Base-by-base conservation (phyloP, 2,888 invertebrate genomes). In the Pristionchus japonicus region DNA sequence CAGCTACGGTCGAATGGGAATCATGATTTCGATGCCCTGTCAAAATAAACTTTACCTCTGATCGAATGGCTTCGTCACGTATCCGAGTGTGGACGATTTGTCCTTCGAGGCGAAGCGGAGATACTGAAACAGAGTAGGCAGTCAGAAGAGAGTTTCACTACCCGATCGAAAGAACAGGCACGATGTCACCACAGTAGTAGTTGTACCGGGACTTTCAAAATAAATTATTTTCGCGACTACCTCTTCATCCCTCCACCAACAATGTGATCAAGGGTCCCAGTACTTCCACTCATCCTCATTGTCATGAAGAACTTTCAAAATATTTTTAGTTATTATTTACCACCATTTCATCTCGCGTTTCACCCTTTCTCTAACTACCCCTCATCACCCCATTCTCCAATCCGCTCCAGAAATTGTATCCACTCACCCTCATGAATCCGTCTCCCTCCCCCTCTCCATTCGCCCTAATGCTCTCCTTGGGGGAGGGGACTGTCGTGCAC, bases 401-500 rank as follows among this genome's bases (percentile, higher is more conserved):
- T 13, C 13, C 11, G 31, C 7, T 67, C n/a, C n/a, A n/a, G n/a
- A n/a, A n/a, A n/a, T n/a, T n/a, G n/a, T n/a, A n/a, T n/a, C n/a
- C 34, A n/a, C 77, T 77, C 1, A 61, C 61, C 85, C 49, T 47
- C 40, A 61, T 37, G 83, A 83, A 61, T 64, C 61, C 57, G 15
- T 27, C 40, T 23, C 27, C 64, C 11, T 70, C 49, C 47, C 43
- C 86, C 70, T 34, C 57, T 47, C 23, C 70, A 7, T 27, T 77
- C 40, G 20, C n/a, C 11, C 23, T 40, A 11, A 74, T 74, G 27
- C 40, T 77, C 43, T 98, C 98, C 31, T 97, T 97, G 0, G 99
- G 99, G 95, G 98, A 98, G 94, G 98, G 97, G 93, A 98, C 98
- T 40, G 97, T 97, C 94, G 97, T 96, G 96, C 99, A 99, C 97